Percentiles rank a stretch among this genome's conserved stretches.
These are phyloP conservation scores for Ceraclea dissimilis DNA, from an alignment of 2,888 invertebrate genomes.

Conservation along the genomic window DNA sequence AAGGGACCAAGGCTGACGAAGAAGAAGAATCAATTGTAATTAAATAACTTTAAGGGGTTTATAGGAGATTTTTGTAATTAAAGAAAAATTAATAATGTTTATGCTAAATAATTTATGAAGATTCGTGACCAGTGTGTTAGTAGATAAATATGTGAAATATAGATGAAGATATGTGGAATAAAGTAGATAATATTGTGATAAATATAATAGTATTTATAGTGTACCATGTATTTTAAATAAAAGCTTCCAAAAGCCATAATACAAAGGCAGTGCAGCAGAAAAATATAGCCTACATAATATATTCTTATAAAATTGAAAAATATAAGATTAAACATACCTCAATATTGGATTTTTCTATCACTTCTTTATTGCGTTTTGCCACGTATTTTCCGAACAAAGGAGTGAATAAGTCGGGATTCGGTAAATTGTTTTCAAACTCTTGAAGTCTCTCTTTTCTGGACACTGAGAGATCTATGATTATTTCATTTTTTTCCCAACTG, in stretches of 20 bases:
- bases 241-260: too few relatives aligned
- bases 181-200: too few relatives aligned
- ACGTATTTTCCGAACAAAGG: slow-evolving; percentile 33
- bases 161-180: too few relatives aligned
- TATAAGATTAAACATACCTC: slow-evolving; percentile 6
- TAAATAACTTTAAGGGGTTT: too few relatives aligned
- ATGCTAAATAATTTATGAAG: neutral
- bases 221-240: too few relatives aligned
- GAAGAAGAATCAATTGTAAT: too few relatives aligned
- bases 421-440: slow-evolving; percentile 2
- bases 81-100: too few relatives aligned
- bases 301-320: too few relatives aligned
- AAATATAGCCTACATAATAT: neutral
- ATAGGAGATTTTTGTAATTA: too few relatives aligned
- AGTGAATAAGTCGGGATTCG: slow-evolving; percentile 34
- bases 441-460: neutral
- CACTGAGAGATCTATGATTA: neutral
- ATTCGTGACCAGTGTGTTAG: neutral
- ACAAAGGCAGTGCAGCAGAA: neutral
- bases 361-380: slow-evolving; percentile 25
- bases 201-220: too few relatives aligned
- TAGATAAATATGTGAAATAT: neutral
- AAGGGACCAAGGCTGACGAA: too few relatives aligned
- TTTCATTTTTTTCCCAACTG: slow-evolving; percentile 12
- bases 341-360: slow-evolving; percentile 2